Evolutionary conservation across 2,113 vertebrate genomes (phyloP).

Genomic region (Dromiciops gliroides): DNA sequence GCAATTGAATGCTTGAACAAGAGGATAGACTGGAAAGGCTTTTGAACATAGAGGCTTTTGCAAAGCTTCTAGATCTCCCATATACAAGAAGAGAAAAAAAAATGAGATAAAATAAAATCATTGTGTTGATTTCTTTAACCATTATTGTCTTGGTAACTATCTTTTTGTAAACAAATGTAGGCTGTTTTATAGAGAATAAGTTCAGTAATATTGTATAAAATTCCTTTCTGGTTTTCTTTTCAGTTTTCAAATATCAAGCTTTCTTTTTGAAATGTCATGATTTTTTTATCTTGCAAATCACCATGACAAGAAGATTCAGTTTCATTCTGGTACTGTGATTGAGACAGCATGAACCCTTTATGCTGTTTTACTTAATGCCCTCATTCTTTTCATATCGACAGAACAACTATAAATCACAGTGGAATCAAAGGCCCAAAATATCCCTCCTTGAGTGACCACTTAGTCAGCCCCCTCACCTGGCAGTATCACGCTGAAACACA

Average conservation of each 20-base stretch:
- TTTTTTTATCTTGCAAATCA: conserved; percentile 23
- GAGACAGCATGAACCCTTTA: neutral
- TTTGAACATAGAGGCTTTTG: conserved; percentile 3
- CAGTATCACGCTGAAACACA: too few species aligned
- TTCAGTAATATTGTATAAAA: conserved; percentile 16
- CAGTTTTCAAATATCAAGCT: conserved; percentile 41
- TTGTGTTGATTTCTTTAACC: conserved; percentile 30
- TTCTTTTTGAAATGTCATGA: conserved; percentile 54
- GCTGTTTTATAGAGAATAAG: conserved; percentile 62
- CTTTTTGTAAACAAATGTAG: conserved; percentile 50
- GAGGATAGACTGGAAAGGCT: conserved; percentile 40
- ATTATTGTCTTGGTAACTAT: conserved; percentile 25
- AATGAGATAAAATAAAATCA: conserved; percentile 21
- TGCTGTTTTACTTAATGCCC: neutral
- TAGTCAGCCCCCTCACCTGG: neutral
- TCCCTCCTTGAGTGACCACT: neutral
- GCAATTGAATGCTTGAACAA: conserved; percentile 10
- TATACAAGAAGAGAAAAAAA: conserved; percentile 29
- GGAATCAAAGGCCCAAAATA: neutral
- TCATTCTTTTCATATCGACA: neutral
- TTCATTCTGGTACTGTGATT: neutral
- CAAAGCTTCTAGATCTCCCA: conserved; percentile 26
- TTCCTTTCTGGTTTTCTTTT: conserved; percentile 38
- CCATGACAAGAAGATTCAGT: neutral
- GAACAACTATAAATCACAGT: neutral